Evolutionary conservation across 2,888 invertebrate genomes (phyloP), one percentile per base, ranked within the genome.

Genomic region (Cecidostiba fungosa): DNA sequence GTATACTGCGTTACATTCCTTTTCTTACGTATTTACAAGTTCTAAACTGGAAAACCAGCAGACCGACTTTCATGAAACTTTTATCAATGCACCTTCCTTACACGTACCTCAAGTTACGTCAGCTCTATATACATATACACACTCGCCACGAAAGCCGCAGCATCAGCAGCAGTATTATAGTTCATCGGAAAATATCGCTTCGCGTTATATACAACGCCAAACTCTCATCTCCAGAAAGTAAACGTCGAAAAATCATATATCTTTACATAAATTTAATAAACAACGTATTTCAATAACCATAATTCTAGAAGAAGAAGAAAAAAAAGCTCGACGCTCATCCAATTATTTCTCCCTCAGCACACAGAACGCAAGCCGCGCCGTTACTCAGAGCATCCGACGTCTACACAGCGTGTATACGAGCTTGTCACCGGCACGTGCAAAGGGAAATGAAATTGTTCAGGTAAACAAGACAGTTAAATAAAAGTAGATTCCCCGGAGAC

Each of bases 391-490:
- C n/a, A 54, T n/a, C 66, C 54, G n/a, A 59, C 54, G 10, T 66
- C 66, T 66, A 12, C n/a, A n/a, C n/a, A n/a, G n/a, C n/a, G n/a
- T 19, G 4, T 10, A 8, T 39, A 39, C 72, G 23, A 36, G 39
- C 39, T 23, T 72, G n/a, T 36, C 70, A 39, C 19, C 32, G 19
- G 32, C 76, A n/a, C 72, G 66, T 26, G 66, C 19, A 66, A 43
- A 29, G 29, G 74, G 29, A 69, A 77, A 77, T 43, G 70, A 82
- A 82, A 77, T 82, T 76, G 74, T 76, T 69, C 70, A 29, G 59
- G 59, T 59, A 83, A 82, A 82, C 82, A 74, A 84, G 72, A 79
- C 74, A 72, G 79, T 76, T 74, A 77, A 82, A 85, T 82, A 85
- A 82, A 85, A 82, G 66, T 66, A 32, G 39, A 77, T 26, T 73